phyloP scores from a whole-genome alignment of 2,113 vertebrate species.

The Hemiprocne comata region DNA sequence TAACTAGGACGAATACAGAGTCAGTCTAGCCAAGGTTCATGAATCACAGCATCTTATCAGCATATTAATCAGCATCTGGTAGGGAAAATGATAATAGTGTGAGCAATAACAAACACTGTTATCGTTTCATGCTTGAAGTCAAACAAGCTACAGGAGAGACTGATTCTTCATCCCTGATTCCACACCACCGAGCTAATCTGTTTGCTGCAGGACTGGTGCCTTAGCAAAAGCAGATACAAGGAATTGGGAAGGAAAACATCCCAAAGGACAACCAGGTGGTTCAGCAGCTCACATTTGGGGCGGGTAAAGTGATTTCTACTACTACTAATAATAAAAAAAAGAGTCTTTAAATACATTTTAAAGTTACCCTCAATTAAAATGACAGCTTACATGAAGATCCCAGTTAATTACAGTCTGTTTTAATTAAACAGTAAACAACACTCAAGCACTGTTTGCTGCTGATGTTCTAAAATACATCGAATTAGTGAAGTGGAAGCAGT shows the following conservation, averaged over 20 bases:
- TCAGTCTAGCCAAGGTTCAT: not conserved
- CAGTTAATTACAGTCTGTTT: not conserved
- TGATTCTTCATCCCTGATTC: constrained; percentile 14
- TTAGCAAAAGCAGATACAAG: not conserved
- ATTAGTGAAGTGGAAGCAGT: not conserved
- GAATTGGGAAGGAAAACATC: not conserved
- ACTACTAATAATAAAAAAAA: not conserved
- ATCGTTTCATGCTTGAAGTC: not conserved
- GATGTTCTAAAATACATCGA: not conserved
- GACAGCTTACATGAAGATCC: not conserved
- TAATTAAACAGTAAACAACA: not conserved
- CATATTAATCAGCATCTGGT: constrained; percentile 27
- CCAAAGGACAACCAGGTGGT: not conserved
- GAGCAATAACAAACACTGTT: not conserved
- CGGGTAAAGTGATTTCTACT: not conserved
- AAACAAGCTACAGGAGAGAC: not conserved
- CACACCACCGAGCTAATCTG: not conserved
- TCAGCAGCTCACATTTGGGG: not conserved
- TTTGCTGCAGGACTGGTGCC: not conserved
- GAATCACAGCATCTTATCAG: constrained; percentile 40
- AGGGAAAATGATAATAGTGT: not conserved
- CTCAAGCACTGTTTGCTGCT: not conserved
- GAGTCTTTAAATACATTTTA: not conserved
- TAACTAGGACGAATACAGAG: not conserved
- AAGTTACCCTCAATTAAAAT: not conserved